phyloP scores from a whole-genome alignment of 2,113 vertebrate genomes.

The Channa maculata region DNA sequence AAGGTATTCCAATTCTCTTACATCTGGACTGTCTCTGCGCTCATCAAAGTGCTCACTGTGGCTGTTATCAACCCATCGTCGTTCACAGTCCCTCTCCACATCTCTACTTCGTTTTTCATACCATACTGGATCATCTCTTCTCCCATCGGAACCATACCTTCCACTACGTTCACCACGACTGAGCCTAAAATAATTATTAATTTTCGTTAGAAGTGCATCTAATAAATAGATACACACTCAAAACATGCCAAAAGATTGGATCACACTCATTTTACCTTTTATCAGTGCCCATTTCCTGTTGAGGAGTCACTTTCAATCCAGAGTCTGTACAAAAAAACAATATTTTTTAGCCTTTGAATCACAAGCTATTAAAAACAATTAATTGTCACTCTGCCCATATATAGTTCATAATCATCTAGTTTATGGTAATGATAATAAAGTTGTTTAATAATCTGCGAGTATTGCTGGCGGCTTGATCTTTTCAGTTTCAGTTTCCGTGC shows the following conservation, averaged over 20 bases:
- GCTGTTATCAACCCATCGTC: slow-evolving; percentile 88
- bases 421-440: no score
- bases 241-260: neutral
- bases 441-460: no score
- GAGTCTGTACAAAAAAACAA: slow-evolving; percentile 17
- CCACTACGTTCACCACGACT: slow-evolving; percentile 92
- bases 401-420: no score
- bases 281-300: slow-evolving; percentile 60
- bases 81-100: slow-evolving; percentile 86
- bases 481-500: no score
- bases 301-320: neutral
- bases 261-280: slow-evolving; percentile 46
- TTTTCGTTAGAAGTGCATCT: neutral
- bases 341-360: neutral
- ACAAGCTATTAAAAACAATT: no score
- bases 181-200: slow-evolving; percentile 73
- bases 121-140: slow-evolving; percentile 87
- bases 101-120: slow-evolving; percentile 84
- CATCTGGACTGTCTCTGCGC: slow-evolving; percentile 87
- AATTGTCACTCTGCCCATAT: no score
- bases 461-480: no score
- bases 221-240: neutral
- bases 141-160: slow-evolving; percentile 90
- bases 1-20: slow-evolving; percentile 16
- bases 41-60: slow-evolving; percentile 87